Conservation (phyloP, 2,797 vertebrate species). For the Muscicapa striata region DNA sequence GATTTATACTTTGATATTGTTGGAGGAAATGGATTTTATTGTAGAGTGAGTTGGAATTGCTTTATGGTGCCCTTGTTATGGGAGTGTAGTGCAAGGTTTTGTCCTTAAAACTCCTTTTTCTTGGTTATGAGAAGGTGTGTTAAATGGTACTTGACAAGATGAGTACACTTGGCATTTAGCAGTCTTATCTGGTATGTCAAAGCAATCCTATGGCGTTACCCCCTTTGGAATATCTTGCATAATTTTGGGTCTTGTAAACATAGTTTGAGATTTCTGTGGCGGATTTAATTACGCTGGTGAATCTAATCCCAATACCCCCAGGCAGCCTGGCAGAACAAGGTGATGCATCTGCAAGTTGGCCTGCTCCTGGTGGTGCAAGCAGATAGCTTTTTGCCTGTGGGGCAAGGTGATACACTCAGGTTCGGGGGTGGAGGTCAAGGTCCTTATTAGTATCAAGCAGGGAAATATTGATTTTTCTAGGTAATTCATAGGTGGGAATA, state of each 20-base stretch:
- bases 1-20: background rate
- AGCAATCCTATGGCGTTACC: background rate
- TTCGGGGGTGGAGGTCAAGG: background rate
- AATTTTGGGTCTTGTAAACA: background rate
- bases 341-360: background rate
- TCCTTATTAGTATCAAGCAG: background rate
- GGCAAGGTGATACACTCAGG: background rate
- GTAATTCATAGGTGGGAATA: background rate
- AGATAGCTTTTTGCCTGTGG: background rate
- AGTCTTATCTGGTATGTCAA: background rate
- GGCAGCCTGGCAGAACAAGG: background rate
- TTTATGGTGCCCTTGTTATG: background rate
- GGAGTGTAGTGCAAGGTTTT: background rate
- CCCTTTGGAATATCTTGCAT: background rate
- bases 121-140: background rate
- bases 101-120: background rate
- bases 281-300: background rate
- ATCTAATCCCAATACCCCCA: background rate
- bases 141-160: background rate
- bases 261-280: background rate
- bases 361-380: accelerated
- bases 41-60: background rate
- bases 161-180: background rate
- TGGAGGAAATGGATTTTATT: background rate
- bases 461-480: background rate